A percentile compares a stretch with the other conserved stretches of the same genome.
Conservation (phyloP, 2,797 vertebrate species). For the Argyrosomus regius region DNA sequence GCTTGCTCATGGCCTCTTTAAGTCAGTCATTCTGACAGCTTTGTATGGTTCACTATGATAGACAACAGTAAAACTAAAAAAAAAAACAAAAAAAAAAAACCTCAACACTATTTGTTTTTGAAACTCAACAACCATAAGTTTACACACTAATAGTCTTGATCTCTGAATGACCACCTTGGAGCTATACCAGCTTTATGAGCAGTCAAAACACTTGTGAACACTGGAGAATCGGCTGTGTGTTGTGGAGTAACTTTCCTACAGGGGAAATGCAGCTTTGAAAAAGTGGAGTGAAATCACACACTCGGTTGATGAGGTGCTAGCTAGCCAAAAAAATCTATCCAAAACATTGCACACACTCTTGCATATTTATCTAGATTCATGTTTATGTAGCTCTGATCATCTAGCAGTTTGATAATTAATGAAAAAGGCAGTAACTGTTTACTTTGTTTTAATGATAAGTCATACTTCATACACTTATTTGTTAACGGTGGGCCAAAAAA, state of each 20-base stretch:
- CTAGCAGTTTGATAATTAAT: slow-evolving; percentile 9
- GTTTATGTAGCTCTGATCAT: slow-evolving; percentile 19
- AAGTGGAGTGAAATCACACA: not conserved
- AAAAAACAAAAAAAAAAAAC: not conserved
- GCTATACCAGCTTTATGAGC: not conserved
- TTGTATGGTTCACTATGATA: slow-evolving; percentile 9
- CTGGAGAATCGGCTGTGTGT: not conserved
- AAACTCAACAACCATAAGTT: not conserved
- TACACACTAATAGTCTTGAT: slow-evolving; percentile 4
- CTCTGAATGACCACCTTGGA: not conserved
- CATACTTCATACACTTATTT: slow-evolving; percentile 24
- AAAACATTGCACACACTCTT: not conserved
- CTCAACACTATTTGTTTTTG: not conserved
- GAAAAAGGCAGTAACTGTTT: slow-evolving; percentile 9
- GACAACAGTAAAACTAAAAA: not conserved
- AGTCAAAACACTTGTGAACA: not conserved
- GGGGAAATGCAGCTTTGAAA: not conserved
- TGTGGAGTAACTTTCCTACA: not conserved
- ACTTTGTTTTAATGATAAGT: slow-evolving; percentile 16
- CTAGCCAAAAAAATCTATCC: not conserved
- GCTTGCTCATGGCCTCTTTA: slow-evolving; percentile 26
- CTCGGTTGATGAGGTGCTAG: not conserved
- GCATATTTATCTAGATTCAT: not conserved
- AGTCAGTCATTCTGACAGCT: slow-evolving; percentile 34
- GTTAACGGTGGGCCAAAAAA: slow-evolving; percentile 25